Evolutionary conservation across 2,888 invertebrate genomes (phyloP), one percentile per base, ranked within the genome.

Genomic region (Drosophila austrosaltans): DNA sequence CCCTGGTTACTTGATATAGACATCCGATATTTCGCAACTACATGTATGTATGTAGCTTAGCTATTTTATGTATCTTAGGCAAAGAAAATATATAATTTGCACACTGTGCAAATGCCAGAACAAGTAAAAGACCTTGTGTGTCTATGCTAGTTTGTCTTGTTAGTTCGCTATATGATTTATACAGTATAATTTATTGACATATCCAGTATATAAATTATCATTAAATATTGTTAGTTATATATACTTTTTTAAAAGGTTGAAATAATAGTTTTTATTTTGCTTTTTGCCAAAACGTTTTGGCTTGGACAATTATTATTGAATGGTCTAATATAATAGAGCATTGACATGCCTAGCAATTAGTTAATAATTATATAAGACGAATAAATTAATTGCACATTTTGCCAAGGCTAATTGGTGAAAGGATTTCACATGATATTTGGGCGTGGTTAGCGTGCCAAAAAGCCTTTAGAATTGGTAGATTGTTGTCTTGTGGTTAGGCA

Each of bases 301-400:
- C 2, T 12, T 39, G 57, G 57, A 69, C 56, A 70, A 53, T 16
- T 48, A 25, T 25, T 3, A 48, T 48, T 48, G 22, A 48, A 22
- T 66, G 30, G n/a, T 7, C 61, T 20, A 57, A 57, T 57, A 74
- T 66, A 60, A 75, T 76, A 72, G 63, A 53, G 53, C 40, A 66
- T 53, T 72, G 62, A 62, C 81, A 83, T 83, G 77, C 75, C 67
- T 71, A 42, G 56, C 36, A 70, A 68, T 76, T 73, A 68, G 74
- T 63, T 69, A 66, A 59, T 77, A 74, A 79, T 79, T 72, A 69
- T 63, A 69, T 67, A 60, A 72, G 77, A 63, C 62, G 67, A 62
- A 72, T 70, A 69, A 48, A 63, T 71, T 69, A 77, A 87, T 87
- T 82, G 85, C 82, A 82, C 82, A 72, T 77, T 67, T 65, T 67